A percentile compares a stretch with the other conserved stretches of the same genome.
Evolutionary conservation across 2,888 invertebrate genomes (phyloP).

Genomic region (Hetaerina titia): DNA sequence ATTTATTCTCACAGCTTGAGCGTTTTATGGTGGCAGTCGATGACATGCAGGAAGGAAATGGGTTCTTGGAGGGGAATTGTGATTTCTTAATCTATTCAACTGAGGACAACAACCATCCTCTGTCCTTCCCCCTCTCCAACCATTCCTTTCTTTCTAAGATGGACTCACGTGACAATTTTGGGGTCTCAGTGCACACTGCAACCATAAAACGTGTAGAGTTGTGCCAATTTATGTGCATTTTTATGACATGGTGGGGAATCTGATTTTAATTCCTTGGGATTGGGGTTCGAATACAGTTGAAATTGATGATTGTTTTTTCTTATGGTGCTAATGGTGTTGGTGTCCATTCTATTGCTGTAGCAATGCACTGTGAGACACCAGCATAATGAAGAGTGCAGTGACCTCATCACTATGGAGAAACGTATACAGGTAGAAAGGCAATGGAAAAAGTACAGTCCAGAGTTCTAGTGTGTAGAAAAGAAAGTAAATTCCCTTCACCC

Average conservation of each 20-base stretch:
- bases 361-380: constrained; percentile 95
- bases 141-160: neutral
- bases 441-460: constrained; percentile 70
- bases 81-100: neutral
- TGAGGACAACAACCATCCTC: too few species aligned
- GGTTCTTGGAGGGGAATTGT: neutral
- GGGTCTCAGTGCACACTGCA: neutral
- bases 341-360: constrained; percentile 78
- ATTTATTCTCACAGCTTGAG: neutral
- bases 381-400: constrained; percentile 96
- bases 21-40: neutral
- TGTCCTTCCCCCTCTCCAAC: too few species aligned
- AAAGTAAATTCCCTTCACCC: neutral
- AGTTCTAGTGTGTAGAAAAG: neutral
- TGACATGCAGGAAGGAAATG: neutral
- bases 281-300: constrained; percentile 56
- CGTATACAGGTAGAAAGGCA: constrained; percentile 83
- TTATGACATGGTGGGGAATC: constrained; percentile 55
- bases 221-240: neutral
- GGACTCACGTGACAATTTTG: neutral
- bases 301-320: constrained; percentile 68
- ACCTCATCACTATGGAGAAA: constrained; percentile 96
- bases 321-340: constrained; percentile 69
- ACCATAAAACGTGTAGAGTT: neutral
- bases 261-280: constrained; percentile 70